Evolutionary conservation across 2,113 vertebrate genomes (phyloP).

Genomic region (Neomonachus schauinslandi): DNA sequence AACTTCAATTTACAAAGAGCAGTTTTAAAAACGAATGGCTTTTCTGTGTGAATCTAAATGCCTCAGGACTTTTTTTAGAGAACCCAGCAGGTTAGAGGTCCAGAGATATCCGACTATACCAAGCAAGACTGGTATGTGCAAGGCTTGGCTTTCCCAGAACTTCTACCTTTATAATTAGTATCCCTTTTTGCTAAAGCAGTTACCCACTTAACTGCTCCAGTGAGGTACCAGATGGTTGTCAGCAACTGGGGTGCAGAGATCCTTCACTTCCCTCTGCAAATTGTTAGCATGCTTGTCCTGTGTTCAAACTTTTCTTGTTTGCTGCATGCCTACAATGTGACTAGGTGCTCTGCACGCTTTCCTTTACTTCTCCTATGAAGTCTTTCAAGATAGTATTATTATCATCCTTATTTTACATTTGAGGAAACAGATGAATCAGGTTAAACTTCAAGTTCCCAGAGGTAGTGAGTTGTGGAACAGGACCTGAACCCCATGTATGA

Average conservation of each 20-base stretch:
- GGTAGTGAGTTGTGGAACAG: neutral
- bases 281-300: neutral
- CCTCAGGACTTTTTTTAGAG: neutral
- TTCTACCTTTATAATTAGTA: neutral
- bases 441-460: neutral
- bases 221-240: neutral
- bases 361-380: neutral
- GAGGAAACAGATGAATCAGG: neutral
- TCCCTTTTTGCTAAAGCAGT: neutral
- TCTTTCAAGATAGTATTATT: neutral
- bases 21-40: neutral
- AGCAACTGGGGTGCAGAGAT: neutral
- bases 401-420: neutral
- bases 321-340: neutral
- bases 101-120: neutral
- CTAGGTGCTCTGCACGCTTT: neutral
- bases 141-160: neutral
- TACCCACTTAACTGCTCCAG: neutral
- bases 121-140: neutral
- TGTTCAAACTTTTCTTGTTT: neutral
- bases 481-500: neutral
- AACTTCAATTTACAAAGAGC: neutral
- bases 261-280: neutral
- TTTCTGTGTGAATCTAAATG: neutral
- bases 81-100: neutral